Base-by-base conservation (phyloP, 2,113 vertebrate genomes). In the Pogona vitticeps region DNA sequence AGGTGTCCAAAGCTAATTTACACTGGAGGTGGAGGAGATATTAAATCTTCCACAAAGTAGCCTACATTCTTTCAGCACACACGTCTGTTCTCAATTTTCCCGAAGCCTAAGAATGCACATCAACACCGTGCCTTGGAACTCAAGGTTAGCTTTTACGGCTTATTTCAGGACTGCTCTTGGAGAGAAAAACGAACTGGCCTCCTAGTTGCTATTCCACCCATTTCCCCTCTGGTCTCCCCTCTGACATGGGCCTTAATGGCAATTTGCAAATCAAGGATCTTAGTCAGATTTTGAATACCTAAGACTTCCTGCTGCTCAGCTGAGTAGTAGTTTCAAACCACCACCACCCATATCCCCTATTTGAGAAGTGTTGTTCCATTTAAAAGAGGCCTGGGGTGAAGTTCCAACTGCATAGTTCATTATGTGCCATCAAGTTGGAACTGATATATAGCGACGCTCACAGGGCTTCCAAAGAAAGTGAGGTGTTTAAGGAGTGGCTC, bases 41-140 rank as follows among this genome's bases (percentile, higher is more conserved):
- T 71, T 84, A 81, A 91, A 79, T 9, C 89, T 85, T 0, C 0
- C 15, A 76, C 88, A 85, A 75, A 82, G 86, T 82, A 83, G 61
- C 13, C n/a, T 70, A 80, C 68, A 0, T 0, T 12, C 85, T 86
- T 90, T 88, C 82, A 38, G 46, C 70, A 56, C 33, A 21, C 58
- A 89, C 42, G 88, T 76, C 89, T 85, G 61, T 10, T 84, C 76
- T 82, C 88, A 89, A 56, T 70, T 68, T 90, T 59, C 89, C 58
- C n/a, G 78, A 67, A 70, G 63, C 20, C 52, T 76, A 0, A 36
- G 15, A 86, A 90, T 80, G 65, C 36, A 52, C 46, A 87, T 81
- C 63, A 88, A 67, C 28, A 76, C n/a, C 36, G 52, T 23, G 56
- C 73, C 46, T 72, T 77, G 52, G 33, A 90, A 70, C 38, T 72